A percentile compares a stretch with the other conserved stretches of the same genome.
Conservation (phyloP, 1,140 invertebrate species). For the Drosophila watanabei region DNA sequence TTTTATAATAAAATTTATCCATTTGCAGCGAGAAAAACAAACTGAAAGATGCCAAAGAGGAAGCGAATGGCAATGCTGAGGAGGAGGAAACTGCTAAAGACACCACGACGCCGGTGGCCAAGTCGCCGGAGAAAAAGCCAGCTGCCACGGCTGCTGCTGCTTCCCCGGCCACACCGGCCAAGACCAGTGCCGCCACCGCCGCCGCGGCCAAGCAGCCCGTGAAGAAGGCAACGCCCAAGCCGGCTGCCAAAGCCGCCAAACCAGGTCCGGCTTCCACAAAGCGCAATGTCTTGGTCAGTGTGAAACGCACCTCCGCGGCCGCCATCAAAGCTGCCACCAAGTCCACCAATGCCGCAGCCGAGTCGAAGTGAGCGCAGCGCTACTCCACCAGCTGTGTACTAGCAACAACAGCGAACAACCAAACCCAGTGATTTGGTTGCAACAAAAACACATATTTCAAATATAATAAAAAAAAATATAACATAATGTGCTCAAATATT, state of each 20-base stretch:
- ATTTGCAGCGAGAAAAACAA: slow-evolving; percentile 77
- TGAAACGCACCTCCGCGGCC: slow-evolving; percentile 64
- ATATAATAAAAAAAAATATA: slow-evolving; percentile 28
- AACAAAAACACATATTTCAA: slow-evolving; percentile 51
- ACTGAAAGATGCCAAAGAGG: slow-evolving; percentile 68
- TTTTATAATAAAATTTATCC: not conserved
- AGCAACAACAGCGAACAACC: slow-evolving; percentile 45
- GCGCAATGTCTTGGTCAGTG: slow-evolving; percentile 68
- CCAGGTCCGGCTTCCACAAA: slow-evolving; percentile 69
- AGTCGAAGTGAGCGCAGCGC: slow-evolving; percentile 56
- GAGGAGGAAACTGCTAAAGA: slow-evolving; percentile 49
- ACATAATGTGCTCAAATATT: slow-evolving; percentile 31
- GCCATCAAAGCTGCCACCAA: slow-evolving; percentile 62
- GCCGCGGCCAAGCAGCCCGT: slow-evolving; percentile 25
- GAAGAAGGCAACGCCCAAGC: slow-evolving; percentile 60
- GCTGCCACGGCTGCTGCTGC: slow-evolving; percentile 3
- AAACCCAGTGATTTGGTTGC: slow-evolving; percentile 70
- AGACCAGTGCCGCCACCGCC: slow-evolving; percentile 17
- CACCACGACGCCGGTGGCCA: slow-evolving; percentile 32
- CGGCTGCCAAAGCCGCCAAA: slow-evolving; percentile 47
- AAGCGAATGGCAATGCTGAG: slow-evolving; percentile 49
- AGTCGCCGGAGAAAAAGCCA: slow-evolving; percentile 56
- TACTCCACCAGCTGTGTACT: slow-evolving; percentile 22
- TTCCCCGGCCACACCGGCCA: slow-evolving; percentile 10
- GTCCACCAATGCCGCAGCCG: slow-evolving; percentile 35